Base-by-base conservation (phyloP, 2,888 invertebrate genomes). In the Drosophila robusta region DNA sequence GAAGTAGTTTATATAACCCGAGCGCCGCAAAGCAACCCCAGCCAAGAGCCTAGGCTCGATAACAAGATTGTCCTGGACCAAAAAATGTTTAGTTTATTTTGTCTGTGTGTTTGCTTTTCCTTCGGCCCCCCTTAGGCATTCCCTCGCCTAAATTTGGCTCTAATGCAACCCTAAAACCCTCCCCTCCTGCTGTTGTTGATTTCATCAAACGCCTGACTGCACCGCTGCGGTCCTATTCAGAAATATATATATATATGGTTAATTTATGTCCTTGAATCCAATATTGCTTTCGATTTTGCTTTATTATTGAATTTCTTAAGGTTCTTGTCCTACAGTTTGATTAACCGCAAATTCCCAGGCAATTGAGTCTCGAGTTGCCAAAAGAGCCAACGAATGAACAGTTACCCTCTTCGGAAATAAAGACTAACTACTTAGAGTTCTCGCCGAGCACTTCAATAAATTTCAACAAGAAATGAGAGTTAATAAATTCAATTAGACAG, bases 1-100 rank as follows among this genome's bases (percentile, higher is more conserved):
- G 89, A 89, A 89, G 87, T 87, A 89, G 89, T 83, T 87, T 87
- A 83, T 88, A 87, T 77, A 83, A 64, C 66, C 74, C 36, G 29
- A 46, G 2, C 32, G 38, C 46, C 50, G 63, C 42, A 36, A 24
- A 26, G 29, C 54, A 60, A 68, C 50, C 55, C 39, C 42, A 54
- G 42, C 36, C 26, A 14, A 64, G 42, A 45, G 45, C 61, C 62
- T 61, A 58, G 76, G 51, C 70, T 76, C 72, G 70, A 74, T 83
- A 87, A 84, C 84, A 87, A 75, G 89, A 83, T 78, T 85, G 63
- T 64, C 69, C 49, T 34, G 11, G 12, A 34, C 1, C 18, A 34
- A 24, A 52, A 44, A 44, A 41, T 42, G 34, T 49, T 34, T 44
- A 41, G 62, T 81, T 69, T 74, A 63, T 74, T 74, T 78, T 67